Evolutionary conservation across 2,888 invertebrate species (phyloP), one percentile per base, ranked within the genome.

Genomic region (Drosophila kambysellisi): DNA sequence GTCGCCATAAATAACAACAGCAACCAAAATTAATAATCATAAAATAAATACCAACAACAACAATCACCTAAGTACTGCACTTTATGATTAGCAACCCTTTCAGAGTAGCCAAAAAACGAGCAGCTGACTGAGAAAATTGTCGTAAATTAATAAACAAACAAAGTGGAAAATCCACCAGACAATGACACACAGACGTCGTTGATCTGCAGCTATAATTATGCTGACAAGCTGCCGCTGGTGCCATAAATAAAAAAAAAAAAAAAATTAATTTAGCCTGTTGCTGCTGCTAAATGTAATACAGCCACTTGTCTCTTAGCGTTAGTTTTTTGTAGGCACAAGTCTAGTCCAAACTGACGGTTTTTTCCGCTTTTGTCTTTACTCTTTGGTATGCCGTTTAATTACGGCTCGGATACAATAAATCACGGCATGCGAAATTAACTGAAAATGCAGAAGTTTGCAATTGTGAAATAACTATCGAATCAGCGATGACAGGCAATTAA

Each of bases 21-120:
- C 76, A 59, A 72, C 64, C 66, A 67, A 78, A 85, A 84, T 72
- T 78, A 82, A 89, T 84, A 87, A 81, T 52, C 88, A 69, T 72
- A 73, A 74, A 85, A 83, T 70, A 51, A 69, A 61, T 58, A 60
- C 59, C 51, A 79, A 54, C 74, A 66, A 48, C 60, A 66, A 17
- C 25, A 15, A 25, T 25, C 62, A 53, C 29, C 46, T 56, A 66
- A 72, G 68, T 68, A 69, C 68, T 37, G 53, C 50, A 59, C 51
- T 61, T 70, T 76, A 72, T 76, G 68, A 61, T 83, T 84, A 76
- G 86, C 83, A 88, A 73, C 88, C 86, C 83, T 85, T 88, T 88
- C 17, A 48, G 58, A 56, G 72, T 63, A 59, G 71, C 70, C 71
- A 71, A 71, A 71, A 71, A 70, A 51, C 57, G 50, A 30, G 37